Evolutionary conservation across 2,888 invertebrate genomes (phyloP), one percentile per base, ranked within the genome.

Genomic region (Lapara coniferarum): DNA sequence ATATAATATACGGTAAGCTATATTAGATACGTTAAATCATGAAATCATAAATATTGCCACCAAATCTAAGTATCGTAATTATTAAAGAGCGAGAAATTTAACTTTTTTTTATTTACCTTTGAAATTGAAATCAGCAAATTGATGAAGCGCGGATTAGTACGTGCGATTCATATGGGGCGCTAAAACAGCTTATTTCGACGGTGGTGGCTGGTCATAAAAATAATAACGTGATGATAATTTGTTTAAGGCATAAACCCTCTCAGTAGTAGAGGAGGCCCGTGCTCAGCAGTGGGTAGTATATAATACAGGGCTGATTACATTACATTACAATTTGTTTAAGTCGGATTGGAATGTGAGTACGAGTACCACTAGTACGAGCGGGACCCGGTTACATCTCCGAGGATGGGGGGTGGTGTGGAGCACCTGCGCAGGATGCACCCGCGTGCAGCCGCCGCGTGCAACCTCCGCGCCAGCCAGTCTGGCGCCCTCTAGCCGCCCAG

Each of bases 381-480:
- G 13, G 8, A n/a, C n/a, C 37, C 37, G 37, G 37, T 6, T 4
- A 7, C 8, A 6, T 0, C 1, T 59, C 0, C 12, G 44, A 16
- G 49, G 46, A 4, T 37, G n/a, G 59, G 10, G 46, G 44, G 58
- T 16, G 16, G 25, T 19, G 13, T 44, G 14, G 16, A 84, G 87
- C 89, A 92, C 91, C 92, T 92, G 92, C 89, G 88, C 87, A 81
- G 87, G 91, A 79, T 84, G 84, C 84, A 84, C 75, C 75, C 74
- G 86, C 79, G 79, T 84, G 84, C 83, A 91, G 88, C 87, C 88
- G 78, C 79, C 83, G 81, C 78, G 80, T 84, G 84, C 83, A 91
- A 88, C 87, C 89, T 78, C 78, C 83, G 89, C 89, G 91, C 92
- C 92, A 92, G 92, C 78, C 92, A 82, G 91, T 86, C 92, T 91